Evolutionary conservation across 2,113 vertebrate genomes (phyloP).

Genomic region (Ondatra zibethicus): DNA sequence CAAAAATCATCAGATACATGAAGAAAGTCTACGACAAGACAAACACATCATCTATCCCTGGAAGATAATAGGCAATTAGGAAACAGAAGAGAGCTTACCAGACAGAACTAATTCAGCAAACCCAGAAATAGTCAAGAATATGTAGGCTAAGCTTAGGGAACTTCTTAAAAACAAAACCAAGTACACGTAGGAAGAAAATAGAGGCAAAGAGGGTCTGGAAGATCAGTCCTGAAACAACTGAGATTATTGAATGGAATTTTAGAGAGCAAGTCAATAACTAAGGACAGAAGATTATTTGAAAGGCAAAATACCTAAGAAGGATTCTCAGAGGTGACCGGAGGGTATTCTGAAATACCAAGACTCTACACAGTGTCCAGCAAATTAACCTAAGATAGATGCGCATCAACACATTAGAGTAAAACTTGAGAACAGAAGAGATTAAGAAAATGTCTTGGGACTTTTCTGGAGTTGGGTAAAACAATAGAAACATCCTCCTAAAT

Average conservation of each 20-base stretch:
- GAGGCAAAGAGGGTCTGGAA: too few relatives aligned
- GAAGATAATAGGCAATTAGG: background rate
- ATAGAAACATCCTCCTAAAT: background rate
- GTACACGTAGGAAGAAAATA: background rate
- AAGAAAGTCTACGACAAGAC: background rate
- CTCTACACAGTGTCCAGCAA: background rate
- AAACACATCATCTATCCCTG: background rate
- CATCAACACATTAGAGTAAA: background rate
- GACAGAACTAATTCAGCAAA: background rate
- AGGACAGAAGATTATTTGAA: background rate
- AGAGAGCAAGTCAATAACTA: background rate
- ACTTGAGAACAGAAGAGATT: background rate
- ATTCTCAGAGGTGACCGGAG: background rate
- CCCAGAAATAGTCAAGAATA: background rate
- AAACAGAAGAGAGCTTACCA: background rate
- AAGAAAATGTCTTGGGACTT: background rate
- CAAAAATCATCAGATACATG: background rate
- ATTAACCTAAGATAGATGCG: background rate
- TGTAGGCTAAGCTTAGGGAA: background rate
- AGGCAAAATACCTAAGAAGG: background rate
- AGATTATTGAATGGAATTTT: background rate
- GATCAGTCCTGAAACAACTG: background rate
- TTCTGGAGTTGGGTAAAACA: background rate
- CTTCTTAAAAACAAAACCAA: background rate
- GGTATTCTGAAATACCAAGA: slow-evolving; percentile 1